phyloP scores from a whole-genome alignment of 2,797 vertebrate species.

The Typhlichthys eigenmanni region DNA sequence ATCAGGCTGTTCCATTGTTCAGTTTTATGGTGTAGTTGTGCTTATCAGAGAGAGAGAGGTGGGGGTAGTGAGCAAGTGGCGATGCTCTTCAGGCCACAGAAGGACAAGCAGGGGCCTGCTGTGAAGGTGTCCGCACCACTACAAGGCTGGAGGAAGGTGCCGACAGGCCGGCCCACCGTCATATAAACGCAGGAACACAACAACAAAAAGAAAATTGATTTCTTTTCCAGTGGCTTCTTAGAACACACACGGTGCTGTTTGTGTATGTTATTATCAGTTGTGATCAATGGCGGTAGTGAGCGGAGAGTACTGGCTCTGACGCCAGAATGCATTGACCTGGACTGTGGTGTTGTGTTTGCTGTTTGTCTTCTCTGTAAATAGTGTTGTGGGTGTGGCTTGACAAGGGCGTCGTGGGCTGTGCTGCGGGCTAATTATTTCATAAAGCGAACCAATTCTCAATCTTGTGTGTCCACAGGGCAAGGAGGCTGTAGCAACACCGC shows the following conservation, averaged over 20 bases:
- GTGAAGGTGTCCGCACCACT: conserved; percentile 4
- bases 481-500: conserved; percentile 83
- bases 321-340: conserved; percentile 20
- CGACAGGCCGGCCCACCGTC: conserved; percentile 12
- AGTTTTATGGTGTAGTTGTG: conserved; percentile 52
- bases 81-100: conserved; percentile 23
- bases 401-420: conserved; percentile 9
- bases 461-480: conserved; percentile 85
- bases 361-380: conserved; percentile 48
- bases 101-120: conserved; percentile 15
- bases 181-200: conserved; percentile 21
- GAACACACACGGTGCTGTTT: conserved; percentile 14
- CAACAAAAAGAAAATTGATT: conserved; percentile 38
- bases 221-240: conserved; percentile 26
- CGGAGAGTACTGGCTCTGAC: conserved; percentile 19
- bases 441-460: conserved; percentile 64
- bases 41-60: conserved; percentile 50
- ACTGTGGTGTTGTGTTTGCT: conserved; percentile 9
- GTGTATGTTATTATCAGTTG: conserved; percentile 13
- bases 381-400: conserved; percentile 51
- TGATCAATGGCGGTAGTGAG: conserved; percentile 30
- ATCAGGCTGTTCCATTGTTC: conserved; percentile 57
- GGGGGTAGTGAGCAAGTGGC: conserved; percentile 25
- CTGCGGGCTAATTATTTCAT: conserved; percentile 62
- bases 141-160: conserved; percentile 11